These are phyloP conservation scores for Drosophila mojavensis DNA, from an alignment of 1,140 invertebrate genomes.

Conservation along the genomic window DNA sequence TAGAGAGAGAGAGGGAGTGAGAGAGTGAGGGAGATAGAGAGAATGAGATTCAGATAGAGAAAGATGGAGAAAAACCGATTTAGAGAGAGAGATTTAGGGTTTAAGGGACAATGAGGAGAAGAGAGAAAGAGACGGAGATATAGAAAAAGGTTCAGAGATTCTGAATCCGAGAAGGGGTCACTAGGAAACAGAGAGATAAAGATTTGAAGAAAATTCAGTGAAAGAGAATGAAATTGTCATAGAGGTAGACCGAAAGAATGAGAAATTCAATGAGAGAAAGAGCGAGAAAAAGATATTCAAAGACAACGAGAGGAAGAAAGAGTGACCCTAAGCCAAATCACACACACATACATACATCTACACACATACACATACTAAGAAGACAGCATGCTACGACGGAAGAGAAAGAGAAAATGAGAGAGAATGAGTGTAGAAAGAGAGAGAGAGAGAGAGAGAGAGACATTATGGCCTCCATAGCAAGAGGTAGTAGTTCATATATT, in stretches of 20 bases:
- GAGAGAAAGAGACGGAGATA: slow-evolving; percentile 1
- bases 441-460: background rate
- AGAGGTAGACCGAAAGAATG: slow-evolving; percentile 25
- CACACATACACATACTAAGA: background rate
- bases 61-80: background rate
- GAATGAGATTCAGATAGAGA: background rate
- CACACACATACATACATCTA: background rate
- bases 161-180: slow-evolving; percentile 12
- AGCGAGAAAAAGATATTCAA: background rate
- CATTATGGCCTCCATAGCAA: background rate
- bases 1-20: slow-evolving; percentile 14
- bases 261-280: slow-evolving; percentile 9
- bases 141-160: background rate
- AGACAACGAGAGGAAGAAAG: slow-evolving; percentile 1
- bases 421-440: background rate
- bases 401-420: background rate
- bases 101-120: background rate
- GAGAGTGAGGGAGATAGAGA: slow-evolving; percentile 7
- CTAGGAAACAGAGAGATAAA: slow-evolving; percentile 16
- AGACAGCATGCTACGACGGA: background rate
- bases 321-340: background rate
- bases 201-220: background rate
- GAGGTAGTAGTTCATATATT: too few species aligned
- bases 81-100: background rate
- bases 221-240: slow-evolving; percentile 27